Conservation (phyloP, 2,888 invertebrate species). For the Ellobium chinense region DNA sequence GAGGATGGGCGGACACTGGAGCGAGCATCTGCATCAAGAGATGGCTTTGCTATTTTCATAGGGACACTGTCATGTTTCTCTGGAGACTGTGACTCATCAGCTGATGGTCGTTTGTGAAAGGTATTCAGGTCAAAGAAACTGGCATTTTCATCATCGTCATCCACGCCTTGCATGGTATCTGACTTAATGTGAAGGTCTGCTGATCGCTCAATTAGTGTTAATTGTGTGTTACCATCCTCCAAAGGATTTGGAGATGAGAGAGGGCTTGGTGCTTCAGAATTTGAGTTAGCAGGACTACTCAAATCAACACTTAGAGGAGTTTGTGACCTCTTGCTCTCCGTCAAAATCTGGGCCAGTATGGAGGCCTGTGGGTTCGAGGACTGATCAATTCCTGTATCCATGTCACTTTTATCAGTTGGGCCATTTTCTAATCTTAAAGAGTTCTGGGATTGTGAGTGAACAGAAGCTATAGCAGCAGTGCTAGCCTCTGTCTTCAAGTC, state of each 20-base stretch:
- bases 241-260: slow-evolving; percentile 42
- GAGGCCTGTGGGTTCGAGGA: slow-evolving; percentile 27
- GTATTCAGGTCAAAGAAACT: slow-evolving; percentile 31
- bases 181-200: slow-evolving; percentile 63
- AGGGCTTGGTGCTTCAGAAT: slow-evolving; percentile 43
- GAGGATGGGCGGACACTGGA: slow-evolving; percentile 18
- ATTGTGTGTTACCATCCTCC: slow-evolving; percentile 63
- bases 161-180: slow-evolving; percentile 43
- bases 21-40: slow-evolving; percentile 24
- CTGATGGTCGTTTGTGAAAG: slow-evolving; percentile 45
- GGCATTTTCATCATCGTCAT: slow-evolving; percentile 33
- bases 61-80: slow-evolving; percentile 39
- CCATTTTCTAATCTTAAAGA: neutral
- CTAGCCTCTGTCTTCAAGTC: neutral
- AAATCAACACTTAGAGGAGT: slow-evolving; percentile 44
- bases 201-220: slow-evolving; percentile 63
- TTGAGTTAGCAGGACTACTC: slow-evolving; percentile 29
- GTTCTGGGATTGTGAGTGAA: neutral
- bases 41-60: slow-evolving; percentile 39
- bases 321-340: slow-evolving; percentile 47
- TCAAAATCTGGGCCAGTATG: slow-evolving; percentile 50
- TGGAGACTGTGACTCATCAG: neutral
- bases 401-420: slow-evolving; percentile 3
- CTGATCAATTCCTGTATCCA: slow-evolving; percentile 6
- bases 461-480: neutral